phyloP scores from a whole-genome alignment of 1,140 invertebrate species.

The Notospermus geniculatus region DNA sequence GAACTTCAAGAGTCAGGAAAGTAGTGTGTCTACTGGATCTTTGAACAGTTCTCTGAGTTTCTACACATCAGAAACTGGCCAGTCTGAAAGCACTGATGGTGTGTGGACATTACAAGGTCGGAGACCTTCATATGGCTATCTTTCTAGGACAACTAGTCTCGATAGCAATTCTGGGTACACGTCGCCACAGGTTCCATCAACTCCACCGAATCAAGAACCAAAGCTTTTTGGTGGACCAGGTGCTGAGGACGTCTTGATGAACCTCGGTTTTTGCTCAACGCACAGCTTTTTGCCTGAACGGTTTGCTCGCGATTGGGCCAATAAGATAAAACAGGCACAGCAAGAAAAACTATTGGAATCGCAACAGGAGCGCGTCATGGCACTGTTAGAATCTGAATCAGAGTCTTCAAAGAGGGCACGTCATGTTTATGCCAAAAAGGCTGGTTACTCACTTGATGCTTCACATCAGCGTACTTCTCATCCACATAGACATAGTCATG shows the following conservation, averaged over 20 bases:
- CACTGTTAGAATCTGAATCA: background rate
- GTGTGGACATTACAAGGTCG: background rate
- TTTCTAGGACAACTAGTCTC: background rate
- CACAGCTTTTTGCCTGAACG: constrained; percentile 42
- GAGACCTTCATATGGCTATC: background rate
- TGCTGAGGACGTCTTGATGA: constrained; percentile 38
- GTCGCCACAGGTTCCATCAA: background rate
- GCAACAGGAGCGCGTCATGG: background rate
- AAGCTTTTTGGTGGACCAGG: background rate
- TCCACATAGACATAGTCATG: no score
- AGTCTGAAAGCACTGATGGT: background rate
- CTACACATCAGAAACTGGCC: no score
- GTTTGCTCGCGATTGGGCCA: constrained; percentile 42
- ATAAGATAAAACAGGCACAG: constrained; percentile 35
- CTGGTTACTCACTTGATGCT: background rate
- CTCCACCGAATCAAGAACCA: background rate
- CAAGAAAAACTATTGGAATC: background rate
- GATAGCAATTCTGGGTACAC: constrained; percentile 7
- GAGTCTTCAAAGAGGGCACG: background rate
- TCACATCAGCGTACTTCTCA: background rate
- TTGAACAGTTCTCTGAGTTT: background rate
- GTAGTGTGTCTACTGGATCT: background rate
- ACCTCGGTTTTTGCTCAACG: constrained; percentile 35
- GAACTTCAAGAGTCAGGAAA: constrained; percentile 6
- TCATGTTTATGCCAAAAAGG: background rate